phyloP scores from a whole-genome alignment of 2,113 vertebrate species.

The Hucho hucho region DNA sequence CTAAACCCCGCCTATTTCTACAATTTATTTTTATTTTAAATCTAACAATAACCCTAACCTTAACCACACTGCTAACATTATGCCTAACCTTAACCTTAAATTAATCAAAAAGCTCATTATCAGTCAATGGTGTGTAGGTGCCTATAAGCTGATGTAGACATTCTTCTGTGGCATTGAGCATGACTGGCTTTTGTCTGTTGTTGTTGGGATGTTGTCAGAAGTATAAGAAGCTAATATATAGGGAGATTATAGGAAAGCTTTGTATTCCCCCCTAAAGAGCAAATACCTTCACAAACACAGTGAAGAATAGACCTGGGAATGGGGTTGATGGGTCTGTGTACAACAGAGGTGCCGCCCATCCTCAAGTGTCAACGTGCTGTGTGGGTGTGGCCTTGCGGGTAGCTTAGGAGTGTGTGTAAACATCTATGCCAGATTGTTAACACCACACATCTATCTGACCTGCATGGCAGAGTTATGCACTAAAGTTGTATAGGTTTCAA shows the following conservation, averaged over 20 bases:
- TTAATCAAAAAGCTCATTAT: too few relatives aligned
- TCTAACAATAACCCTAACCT: too few relatives aligned
- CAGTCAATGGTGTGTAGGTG: too few relatives aligned
- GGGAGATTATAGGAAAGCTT: not conserved
- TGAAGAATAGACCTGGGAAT: not conserved
- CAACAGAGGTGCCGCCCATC: not conserved
- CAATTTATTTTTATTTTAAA: too few relatives aligned
- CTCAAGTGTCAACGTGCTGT: constrained; percentile 1
- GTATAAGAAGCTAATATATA: too few relatives aligned
- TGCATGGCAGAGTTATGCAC: not conserved
- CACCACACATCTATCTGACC: not conserved
- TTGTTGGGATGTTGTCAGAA: too few relatives aligned
- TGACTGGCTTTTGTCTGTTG: too few relatives aligned
- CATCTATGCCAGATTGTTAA: not conserved
- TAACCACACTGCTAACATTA: too few relatives aligned
- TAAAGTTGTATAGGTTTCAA: not conserved
- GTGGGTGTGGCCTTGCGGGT: not conserved
- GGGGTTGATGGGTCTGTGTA: not conserved
- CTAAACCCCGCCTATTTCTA: too few relatives aligned
- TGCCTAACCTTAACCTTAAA: too few relatives aligned
- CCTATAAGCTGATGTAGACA: too few relatives aligned
- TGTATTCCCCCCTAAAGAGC: not conserved
- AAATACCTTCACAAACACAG: not conserved
- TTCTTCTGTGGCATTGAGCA: too few relatives aligned
- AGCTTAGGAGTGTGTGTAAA: not conserved